A percentile compares a stretch with the other conserved stretches of the same genome.
Conservation (phyloP, 2,888 invertebrate species). For the Mythimna loreyi region DNA sequence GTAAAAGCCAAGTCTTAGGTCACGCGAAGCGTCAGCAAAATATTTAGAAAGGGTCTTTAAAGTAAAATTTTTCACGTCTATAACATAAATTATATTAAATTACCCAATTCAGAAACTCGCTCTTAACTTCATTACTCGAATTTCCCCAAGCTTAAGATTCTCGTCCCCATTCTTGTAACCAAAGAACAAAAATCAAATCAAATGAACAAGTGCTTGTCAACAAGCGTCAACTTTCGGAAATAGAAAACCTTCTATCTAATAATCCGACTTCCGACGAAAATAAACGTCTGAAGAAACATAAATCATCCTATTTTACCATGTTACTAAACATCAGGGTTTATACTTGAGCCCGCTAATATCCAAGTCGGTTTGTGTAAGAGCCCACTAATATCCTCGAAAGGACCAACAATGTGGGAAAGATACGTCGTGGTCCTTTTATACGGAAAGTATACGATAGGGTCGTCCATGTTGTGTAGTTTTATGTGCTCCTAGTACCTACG, state of each 20-base stretch:
- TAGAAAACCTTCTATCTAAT: conserved; percentile 30
- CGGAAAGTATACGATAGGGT: conserved; percentile 40
- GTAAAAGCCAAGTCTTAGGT: too few relatives aligned
- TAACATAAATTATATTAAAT: too few relatives aligned
- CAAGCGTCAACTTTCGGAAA: conserved; percentile 30
- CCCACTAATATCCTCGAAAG: conserved; percentile 44
- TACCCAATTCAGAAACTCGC: neutral
- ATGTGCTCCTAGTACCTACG: conserved; percentile 16
- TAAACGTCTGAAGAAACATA: conserved; percentile 38
- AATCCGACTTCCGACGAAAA: conserved; percentile 31
- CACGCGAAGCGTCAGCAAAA: too few relatives aligned
- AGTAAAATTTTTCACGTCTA: neutral
- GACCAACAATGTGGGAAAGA: conserved; percentile 49
- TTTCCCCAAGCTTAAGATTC: neutral
- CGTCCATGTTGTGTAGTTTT: conserved; percentile 9
- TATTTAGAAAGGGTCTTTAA: too few relatives aligned
- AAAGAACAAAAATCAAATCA: conserved; percentile 22
- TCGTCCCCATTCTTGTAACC: conserved; percentile 3
- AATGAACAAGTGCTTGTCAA: conserved; percentile 25
- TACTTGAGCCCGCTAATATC: conserved; percentile 51
- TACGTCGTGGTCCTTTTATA: conserved; percentile 44
- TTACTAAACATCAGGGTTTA: conserved; percentile 53
- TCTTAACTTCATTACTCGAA: neutral
- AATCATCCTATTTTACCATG: conserved; percentile 54
- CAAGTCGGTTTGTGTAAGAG: conserved; percentile 51